Evolutionary conservation across 2,113 vertebrate species (phyloP), one percentile per base, ranked within the genome.

Genomic region (Dipodomys ordii): DNA sequence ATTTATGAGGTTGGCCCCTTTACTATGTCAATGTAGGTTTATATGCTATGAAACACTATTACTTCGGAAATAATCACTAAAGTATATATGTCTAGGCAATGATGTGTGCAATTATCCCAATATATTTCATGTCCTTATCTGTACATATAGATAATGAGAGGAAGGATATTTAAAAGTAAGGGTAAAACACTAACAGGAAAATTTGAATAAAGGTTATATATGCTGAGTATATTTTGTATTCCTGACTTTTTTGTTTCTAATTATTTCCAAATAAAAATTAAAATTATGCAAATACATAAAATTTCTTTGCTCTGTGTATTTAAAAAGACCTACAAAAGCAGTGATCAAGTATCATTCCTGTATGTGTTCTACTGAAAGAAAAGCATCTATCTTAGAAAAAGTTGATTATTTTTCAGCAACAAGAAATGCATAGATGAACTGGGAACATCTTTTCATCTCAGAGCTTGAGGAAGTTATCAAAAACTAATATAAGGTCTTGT

Each of bases 181-280:
- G 27, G 3, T 86, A 57, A 85, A 94, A 53, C n/a, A 25, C 65
- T 81, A 91, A 39, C 35, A 64, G n/a, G 16, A 19, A 90, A 65
- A 27, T 87, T 76, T 86, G 28, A 22, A 15, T 53, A 83, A 93
- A 78, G 49, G 6, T n/a, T 87, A 69, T 22, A 28, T 88, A 82
- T 44, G 16, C 88, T 91, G 27, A 57, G 23, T 93, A 57, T 88
- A 81, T 71, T 87, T 68, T n/a, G 39, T 62, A 76, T 89, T 82
- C 85, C 28, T 77, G 68, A 73, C 22, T 78, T 81, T 78, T 83
- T 90, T 84, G 44, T 85, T 92, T 90, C 19, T 80, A 87, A 79
- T 87, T 65, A 79, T 83, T 92, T 87, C 18, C 72, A 87, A 76
- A 65, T 89, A 57, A 90, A 92, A 80, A 79, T 62, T 49, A 39